phyloP scores from a whole-genome alignment of 2,888 invertebrate genomes.

The Catocala nupta region DNA sequence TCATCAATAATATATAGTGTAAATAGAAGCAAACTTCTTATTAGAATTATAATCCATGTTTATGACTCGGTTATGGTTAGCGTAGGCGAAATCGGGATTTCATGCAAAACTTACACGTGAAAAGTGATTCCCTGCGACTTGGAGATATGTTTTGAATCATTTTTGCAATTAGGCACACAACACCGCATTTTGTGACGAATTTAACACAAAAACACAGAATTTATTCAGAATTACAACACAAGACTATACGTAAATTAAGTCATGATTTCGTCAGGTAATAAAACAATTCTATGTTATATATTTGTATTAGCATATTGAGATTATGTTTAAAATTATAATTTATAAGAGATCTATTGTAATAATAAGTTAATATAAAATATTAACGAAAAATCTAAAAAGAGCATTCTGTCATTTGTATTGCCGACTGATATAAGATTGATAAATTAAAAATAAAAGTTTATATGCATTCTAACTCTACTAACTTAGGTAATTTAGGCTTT shows the following conservation, averaged over 20 bases:
- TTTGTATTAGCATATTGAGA: slow-evolving; percentile 3
- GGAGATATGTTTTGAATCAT: slow-evolving; percentile 70
- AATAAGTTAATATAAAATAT: slow-evolving; percentile 12
- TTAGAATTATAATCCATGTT: no score
- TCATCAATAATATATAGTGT: no score
- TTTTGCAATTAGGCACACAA: slow-evolving; percentile 72
- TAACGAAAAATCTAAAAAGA: slow-evolving; percentile 17
- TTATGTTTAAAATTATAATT: neutral
- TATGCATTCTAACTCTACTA: slow-evolving; percentile 6
- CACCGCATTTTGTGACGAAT: slow-evolving; percentile 68
- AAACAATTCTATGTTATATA: slow-evolving; percentile 11
- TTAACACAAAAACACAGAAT: slow-evolving; percentile 27
- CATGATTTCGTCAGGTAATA: slow-evolving; percentile 11
- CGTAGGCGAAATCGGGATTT: no score
- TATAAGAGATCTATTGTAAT: neutral
- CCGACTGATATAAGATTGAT: slow-evolving; percentile 18
- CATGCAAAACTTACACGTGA: slow-evolving; percentile 70
- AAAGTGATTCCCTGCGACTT: slow-evolving; percentile 77
- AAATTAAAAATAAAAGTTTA: slow-evolving; percentile 6
- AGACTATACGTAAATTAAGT: neutral
- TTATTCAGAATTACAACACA: neutral
- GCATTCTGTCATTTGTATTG: slow-evolving; percentile 27
- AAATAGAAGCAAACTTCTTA: no score
- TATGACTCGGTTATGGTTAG: no score
- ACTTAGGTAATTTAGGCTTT: rapidly evolving